phyloP scores from a whole-genome alignment of 2,797 vertebrate species.

The Macropus fuliginosus region DNA sequence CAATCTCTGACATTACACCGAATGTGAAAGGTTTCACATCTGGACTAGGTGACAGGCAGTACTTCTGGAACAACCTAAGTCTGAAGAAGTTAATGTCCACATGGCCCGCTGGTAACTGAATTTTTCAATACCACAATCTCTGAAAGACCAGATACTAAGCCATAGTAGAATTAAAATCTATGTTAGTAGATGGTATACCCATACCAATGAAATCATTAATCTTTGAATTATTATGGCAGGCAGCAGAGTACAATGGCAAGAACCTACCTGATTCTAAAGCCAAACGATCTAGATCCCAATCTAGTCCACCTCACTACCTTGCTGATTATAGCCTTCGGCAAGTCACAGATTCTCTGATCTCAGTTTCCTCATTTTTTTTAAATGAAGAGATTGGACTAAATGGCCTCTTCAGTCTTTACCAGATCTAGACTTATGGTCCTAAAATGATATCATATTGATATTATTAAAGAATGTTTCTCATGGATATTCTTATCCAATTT shows the following conservation, averaged over 20 bases:
- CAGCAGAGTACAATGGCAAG: background rate
- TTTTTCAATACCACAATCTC: background rate
- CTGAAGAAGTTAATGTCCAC: background rate
- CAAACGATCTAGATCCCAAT: background rate
- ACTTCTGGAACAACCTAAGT: background rate
- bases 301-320: background rate
- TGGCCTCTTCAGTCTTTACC: background rate
- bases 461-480: constrained; percentile 12
- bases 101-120: background rate
- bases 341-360: background rate
- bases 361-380: background rate
- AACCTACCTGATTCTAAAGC: background rate
- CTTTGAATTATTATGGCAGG: background rate
- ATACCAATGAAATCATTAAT: background rate
- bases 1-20: background rate
- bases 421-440: background rate
- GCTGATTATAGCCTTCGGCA: background rate
- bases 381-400: background rate
- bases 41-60: background rate
- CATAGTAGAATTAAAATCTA: background rate
- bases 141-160: background rate
- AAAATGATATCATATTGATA: background rate
- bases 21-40: background rate
- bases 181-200: background rate
- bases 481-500: constrained; percentile 39